These are phyloP conservation scores for Hydroisotoma schaefferi DNA, from an alignment of 2,888 invertebrate species.

Conservation along the genomic window DNA sequence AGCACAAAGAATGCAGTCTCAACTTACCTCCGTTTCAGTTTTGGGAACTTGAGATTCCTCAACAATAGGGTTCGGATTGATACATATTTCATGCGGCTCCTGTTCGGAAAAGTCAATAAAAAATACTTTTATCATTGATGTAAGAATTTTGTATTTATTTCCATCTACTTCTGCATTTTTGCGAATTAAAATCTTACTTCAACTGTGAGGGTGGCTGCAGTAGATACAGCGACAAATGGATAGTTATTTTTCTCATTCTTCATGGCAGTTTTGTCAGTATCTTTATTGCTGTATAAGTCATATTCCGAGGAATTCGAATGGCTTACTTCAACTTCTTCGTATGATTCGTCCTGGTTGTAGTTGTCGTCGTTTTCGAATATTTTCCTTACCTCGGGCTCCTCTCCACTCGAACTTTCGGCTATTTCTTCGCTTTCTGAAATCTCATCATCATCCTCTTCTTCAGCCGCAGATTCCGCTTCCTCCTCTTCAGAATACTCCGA, in stretches of 20 bases:
- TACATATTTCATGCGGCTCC: too few species aligned
- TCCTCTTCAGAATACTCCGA: slow-evolving; percentile 39
- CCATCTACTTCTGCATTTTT: neutral
- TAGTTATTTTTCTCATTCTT: neutral
- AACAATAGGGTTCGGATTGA: too few species aligned
- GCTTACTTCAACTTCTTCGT: slow-evolving; percentile 27
- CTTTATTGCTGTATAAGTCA: slow-evolving; percentile 10
- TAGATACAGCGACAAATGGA: neutral
- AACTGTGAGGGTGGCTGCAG: neutral
- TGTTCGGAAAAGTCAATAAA: too few species aligned
- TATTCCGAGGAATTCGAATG: slow-evolving; percentile 8
- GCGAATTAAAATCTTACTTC: neutral
- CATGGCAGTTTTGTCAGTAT: slow-evolving; percentile 8
- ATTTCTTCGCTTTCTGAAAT: slow-evolving; percentile 51
- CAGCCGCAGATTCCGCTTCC: slow-evolving; percentile 15
- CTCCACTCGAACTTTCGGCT: slow-evolving; percentile 31
- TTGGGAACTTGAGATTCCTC: too few species aligned
- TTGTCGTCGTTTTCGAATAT: slow-evolving; percentile 41
- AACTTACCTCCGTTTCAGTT: too few species aligned
- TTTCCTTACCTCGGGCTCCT: slow-evolving; percentile 14
- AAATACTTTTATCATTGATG: too few species aligned
- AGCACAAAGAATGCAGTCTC: too few species aligned
- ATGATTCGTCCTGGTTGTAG: slow-evolving; percentile 47
- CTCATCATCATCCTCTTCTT: slow-evolving; percentile 50
- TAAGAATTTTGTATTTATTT: too few species aligned